These are phyloP conservation scores for Tribolium madens DNA, from an alignment of 1,140 invertebrate species.

Conservation along the genomic window DNA sequence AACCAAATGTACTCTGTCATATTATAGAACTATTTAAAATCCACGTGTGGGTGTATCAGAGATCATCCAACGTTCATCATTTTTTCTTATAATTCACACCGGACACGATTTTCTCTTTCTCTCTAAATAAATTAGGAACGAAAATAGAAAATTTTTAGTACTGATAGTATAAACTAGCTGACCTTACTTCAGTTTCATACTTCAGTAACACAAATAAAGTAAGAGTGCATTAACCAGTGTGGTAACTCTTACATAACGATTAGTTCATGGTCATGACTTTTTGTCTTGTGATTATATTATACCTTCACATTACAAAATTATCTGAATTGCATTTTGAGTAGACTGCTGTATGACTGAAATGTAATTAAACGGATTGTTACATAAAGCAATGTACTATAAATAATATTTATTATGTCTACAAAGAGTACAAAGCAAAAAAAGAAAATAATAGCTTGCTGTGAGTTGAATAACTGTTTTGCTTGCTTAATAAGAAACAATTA, in stretches of 20 bases:
- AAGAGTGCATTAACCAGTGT: constrained; percentile 51
- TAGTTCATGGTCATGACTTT: constrained; percentile 51
- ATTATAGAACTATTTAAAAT: not conserved
- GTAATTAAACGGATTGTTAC: constrained; percentile 1
- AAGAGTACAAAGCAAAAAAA: not conserved
- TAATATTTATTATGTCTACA: not conserved
- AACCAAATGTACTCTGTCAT: not conserved
- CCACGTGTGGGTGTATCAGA: not conserved
- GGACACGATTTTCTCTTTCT: too few species aligned
- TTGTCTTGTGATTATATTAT: constrained; percentile 32
- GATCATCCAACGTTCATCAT: too few species aligned
- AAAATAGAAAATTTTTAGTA: not conserved
- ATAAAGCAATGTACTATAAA: not conserved
- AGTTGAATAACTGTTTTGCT: too few species aligned
- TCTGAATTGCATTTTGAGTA: not conserved
- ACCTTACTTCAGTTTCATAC: constrained; percentile 29
- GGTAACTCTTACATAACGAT: constrained; percentile 51
- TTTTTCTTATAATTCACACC: too few species aligned
- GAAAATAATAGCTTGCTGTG: too few species aligned
- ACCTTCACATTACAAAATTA: constrained; percentile 40
- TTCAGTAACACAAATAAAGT: constrained; percentile 48
- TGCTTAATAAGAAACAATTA: too few species aligned
- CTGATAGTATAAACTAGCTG: constrained; percentile 5
- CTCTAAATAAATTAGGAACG: too few species aligned
- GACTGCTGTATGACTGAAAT: not conserved